Base-by-base conservation (phyloP, 2,888 invertebrate species). In the Pristionchus entomophagus region DNA sequence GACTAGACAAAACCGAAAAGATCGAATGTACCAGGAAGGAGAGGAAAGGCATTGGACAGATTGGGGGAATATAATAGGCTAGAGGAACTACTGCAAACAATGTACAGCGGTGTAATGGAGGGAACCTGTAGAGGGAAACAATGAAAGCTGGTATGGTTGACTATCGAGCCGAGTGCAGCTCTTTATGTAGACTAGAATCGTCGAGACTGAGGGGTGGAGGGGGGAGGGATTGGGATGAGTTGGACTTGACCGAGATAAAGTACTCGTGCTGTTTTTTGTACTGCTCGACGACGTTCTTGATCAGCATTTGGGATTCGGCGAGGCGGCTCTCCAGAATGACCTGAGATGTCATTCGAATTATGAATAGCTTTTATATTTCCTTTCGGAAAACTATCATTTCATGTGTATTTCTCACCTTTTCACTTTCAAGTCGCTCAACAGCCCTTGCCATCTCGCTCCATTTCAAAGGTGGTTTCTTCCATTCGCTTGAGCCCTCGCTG, bases 251-350 rank as follows among this genome's bases (percentile, higher is more conserved):
- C n/a, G 41, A 49, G 14, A 45, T 65, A 49, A 49, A 84, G 45
- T 65, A 65, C 35, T 85, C 85, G 17, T 41, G 51, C 53, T 85
- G 85, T n/a, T 85, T 85, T 78, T 86, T 87, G 85, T 86, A 88
- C 81, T 88, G 86, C 22, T 88, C 88, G 6, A 88, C 87, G 26
- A 88, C 81, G 51, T 87, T 87, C 81, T 87, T 88, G 83, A 88
- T 87, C 26, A 87, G 41, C 41, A 82, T 73, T 35, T 88, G 88
- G 12, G 87, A 84, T 45, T 88, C 87, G 51, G 88, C 73, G 29
- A 88, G 86, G 29, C 88, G 81, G 29, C 86, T 51, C 78, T 88
- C 88, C 41, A 88, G 83, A 32, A 88, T 85, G 6, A 84, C 84
- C 84, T 84, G 62, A 14, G 32, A 45, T 45, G 14, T 45, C 45